Evolutionary conservation across 2,797 vertebrate species (phyloP), one percentile per base, ranked within the genome.

Genomic region (Sylvilagus floridanus): DNA sequence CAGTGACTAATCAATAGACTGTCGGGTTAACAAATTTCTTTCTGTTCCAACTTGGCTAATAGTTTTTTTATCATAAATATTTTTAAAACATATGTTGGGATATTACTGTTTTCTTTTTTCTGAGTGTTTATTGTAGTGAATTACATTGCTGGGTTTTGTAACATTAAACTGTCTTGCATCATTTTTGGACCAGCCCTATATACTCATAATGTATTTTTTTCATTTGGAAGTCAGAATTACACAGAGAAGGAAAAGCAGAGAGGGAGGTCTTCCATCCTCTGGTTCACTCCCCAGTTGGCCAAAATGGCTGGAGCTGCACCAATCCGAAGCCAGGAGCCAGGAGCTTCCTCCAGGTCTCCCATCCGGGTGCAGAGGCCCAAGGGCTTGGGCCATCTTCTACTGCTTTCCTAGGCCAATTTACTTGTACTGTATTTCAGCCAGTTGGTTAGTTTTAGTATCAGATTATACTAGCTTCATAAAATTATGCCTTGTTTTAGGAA

Each of bases 71-170:
- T 85, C 35, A 54, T 68, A 62, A 88, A 73, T 72, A n/a, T 2
- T 54, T 90, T 72, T 21, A 35, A 84, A 68, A 26, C 24, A 28
- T 72, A 37, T 83, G 11, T 71, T 92, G 24, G 54, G 47, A 17
- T 75, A 11, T 52, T 68, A 84, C 4, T 7, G 1, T 50, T 79
- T 88, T 91, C 28, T 72, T 54, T 4, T 57, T 78, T 84, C 26
- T 76, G n/a, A 68, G 57, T 91, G 21, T 93, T 92, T 84, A 63
- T 83, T 92, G 13, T 71, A 72, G 35, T 96, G 72, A 84, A 42
- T 79, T 69, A 13, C 50, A 32, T 73, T 52, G 24, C 68, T 90
- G 37, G 17, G 50, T 69, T 93, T 69, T 84, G n/a, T 92, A 54
- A 26, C 76, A 22, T 84, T 88, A 71, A 94, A 17, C 10, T n/a